Conservation (phyloP, 2,113 vertebrate genomes). For the Condylura cristata region DNA sequence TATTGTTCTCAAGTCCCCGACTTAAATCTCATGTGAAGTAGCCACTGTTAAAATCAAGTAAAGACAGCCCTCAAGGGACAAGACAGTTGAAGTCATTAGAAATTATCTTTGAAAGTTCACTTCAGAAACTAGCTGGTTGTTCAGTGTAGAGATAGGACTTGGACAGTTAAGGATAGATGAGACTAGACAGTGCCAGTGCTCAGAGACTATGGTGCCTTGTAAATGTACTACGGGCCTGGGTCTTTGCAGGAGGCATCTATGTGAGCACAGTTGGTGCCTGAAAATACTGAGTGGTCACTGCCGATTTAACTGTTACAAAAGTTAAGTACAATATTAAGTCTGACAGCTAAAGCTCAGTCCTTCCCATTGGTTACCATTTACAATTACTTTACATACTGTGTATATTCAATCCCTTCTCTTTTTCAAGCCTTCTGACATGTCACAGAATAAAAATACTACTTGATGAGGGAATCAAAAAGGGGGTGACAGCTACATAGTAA, state of each 20-base stretch:
- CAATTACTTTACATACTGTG: background rate
- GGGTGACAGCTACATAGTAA: background rate
- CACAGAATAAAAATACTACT: slow-evolving; percentile 34
- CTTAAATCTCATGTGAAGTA: background rate
- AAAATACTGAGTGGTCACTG: slow-evolving; percentile 30
- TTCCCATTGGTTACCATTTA: background rate
- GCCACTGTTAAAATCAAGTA: slow-evolving; percentile 22
- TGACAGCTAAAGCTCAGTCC: background rate
- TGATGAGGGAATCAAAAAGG: background rate
- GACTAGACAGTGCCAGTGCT: background rate
- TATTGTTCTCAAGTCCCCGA: background rate
- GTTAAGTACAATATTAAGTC: slow-evolving; percentile 24
- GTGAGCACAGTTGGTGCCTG: slow-evolving; percentile 2
- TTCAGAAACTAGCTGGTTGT: slow-evolving; percentile 1
- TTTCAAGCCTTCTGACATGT: slow-evolving; percentile 3
- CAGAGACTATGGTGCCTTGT: background rate
- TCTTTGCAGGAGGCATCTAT: slow-evolving; percentile 22
- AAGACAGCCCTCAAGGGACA: background rate
- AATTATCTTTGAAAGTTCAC: slow-evolving; percentile 44
- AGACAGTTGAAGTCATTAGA: slow-evolving; percentile 46
- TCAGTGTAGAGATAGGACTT: slow-evolving; percentile 8
- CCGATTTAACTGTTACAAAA: slow-evolving; percentile 22
- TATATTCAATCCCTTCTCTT: slow-evolving; percentile 32
- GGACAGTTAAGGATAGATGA: background rate
- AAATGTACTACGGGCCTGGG: background rate